Evolutionary conservation across 2,113 vertebrate genomes (phyloP), one percentile per base, ranked within the genome.

Genomic region (Campylorhamphus procurvoides): DNA sequence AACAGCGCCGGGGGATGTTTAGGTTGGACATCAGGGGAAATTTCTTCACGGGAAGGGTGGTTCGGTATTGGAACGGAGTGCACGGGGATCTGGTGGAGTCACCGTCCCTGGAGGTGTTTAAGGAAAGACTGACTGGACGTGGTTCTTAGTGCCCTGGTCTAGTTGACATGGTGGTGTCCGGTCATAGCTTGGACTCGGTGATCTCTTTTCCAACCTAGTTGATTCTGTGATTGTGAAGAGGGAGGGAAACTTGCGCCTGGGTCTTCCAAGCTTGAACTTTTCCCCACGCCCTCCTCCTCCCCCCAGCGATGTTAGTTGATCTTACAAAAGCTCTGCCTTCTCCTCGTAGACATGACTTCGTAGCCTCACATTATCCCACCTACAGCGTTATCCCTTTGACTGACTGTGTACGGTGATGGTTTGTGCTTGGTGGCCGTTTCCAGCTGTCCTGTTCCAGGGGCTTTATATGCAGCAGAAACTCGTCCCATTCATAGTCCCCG

Each of bases 401-500:
- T 16, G 0, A 15, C 5, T 3, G 0, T 2, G 0, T 3, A 15
- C 0, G 14, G 1, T 2, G n/a, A 6, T 17, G 27, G 3, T 31
- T 59, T 23, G 33, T 0, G 1, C n/a, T 29, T 7, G 18, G 39
- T 24, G 23, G 42, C 49, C 3, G 1, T 9, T 33, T 37, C 29
- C 25, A 3, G 0, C 2, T 52, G 47, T 27, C 20, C 0, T 3
- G 5, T 53, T 73, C 29, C 2, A 0, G 39, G 35, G 31, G n/a
- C 39, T 49, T 52, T 18, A 1, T 5, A 12, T 7, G 5, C n/a
- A 1, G 2, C 27, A 40, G 75, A 50, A 88, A 31, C 72, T 24
- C 23, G 5, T 64, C 84, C 59, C 84, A 47, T 94, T 90, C 92
- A 75, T 88, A 68, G 49, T 77, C 35, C 60, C 39, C 18, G 8